Conservation (phyloP, 1,140 invertebrate genomes). For the Pissodes strobi region DNA sequence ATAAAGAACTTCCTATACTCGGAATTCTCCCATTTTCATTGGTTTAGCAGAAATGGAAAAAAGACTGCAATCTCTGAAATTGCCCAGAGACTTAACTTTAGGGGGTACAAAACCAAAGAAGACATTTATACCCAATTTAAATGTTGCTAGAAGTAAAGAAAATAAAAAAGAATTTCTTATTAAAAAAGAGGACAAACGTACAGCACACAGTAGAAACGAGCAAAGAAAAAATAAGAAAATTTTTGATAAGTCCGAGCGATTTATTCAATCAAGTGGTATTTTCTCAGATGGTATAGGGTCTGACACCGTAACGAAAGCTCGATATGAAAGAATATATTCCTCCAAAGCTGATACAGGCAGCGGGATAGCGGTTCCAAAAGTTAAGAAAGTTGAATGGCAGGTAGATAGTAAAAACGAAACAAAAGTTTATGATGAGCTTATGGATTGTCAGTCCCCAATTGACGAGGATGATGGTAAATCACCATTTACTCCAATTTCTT, state of each 20-base stretch:
- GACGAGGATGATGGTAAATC: slow-evolving; percentile 39
- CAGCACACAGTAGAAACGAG: slow-evolving; percentile 27
- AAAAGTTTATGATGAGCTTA: slow-evolving; percentile 36
- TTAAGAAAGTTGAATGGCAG: slow-evolving; percentile 40
- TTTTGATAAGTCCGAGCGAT: slow-evolving; percentile 18
- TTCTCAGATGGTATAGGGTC: slow-evolving; percentile 44
- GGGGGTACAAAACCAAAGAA: slow-evolving; percentile 48
- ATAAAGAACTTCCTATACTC: no score
- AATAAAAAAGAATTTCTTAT: neutral
- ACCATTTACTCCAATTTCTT: slow-evolving; percentile 33
- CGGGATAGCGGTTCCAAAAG: slow-evolving; percentile 40
- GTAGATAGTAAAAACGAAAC: slow-evolving; percentile 38
- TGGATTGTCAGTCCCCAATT: slow-evolving; percentile 15
- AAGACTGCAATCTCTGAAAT: slow-evolving; percentile 44
- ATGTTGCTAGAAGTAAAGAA: slow-evolving; percentile 45
- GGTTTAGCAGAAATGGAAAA: no score
- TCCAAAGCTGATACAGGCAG: slow-evolving; percentile 24
- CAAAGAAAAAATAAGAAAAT: slow-evolving; percentile 28
- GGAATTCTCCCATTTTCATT: no score
- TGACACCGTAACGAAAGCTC: slow-evolving; percentile 13
- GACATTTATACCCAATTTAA: slow-evolving; percentile 46
- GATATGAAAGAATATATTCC: slow-evolving; percentile 17
- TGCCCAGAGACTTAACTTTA: slow-evolving; percentile 47
- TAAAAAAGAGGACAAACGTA: slow-evolving; percentile 32
- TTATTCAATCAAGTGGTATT: slow-evolving; percentile 43